phyloP scores from a whole-genome alignment of 2,113 vertebrate genomes.

The Sinocyclocheilus anshuiensis region DNA sequence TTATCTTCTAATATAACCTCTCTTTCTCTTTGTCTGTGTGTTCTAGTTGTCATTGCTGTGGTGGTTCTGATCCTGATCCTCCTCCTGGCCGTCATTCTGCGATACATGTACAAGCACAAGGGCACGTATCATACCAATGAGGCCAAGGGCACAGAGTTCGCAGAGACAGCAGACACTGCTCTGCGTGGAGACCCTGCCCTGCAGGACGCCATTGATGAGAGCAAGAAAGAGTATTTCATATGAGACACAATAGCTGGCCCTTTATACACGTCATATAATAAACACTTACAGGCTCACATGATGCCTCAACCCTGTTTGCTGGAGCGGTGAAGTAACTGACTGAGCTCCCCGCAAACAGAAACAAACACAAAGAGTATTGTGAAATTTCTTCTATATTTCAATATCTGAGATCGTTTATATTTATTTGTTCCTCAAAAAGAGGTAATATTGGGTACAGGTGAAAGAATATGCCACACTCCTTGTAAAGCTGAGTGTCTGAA shows the following conservation, averaged over 20 bases:
- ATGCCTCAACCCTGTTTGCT: conserved; percentile 15
- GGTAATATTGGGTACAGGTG: background rate
- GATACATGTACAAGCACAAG: conserved; percentile 84
- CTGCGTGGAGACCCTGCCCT: conserved; percentile 80
- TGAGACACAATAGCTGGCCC: conserved; percentile 63
- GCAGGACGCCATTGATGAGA: conserved; percentile 79
- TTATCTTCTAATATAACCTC: background rate
- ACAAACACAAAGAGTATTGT: background rate
- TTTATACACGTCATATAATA: conserved; percentile 1
- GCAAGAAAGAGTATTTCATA: conserved; percentile 90
- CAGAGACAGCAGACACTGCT: conserved; percentile 78
- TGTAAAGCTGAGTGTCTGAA: background rate
- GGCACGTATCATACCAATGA: conserved; percentile 89
- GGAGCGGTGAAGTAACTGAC: background rate
- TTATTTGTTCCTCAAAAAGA: background rate
- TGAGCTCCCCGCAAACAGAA: conserved; percentile 4
- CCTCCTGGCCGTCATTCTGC: conserved; percentile 75
- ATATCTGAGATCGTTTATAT: background rate
- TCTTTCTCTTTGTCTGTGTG: background rate
- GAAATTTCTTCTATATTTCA: background rate
- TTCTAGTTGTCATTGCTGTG: conserved; percentile 76
- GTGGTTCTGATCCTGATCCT: conserved; percentile 78
- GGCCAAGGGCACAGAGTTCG: conserved; percentile 86
- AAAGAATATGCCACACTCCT: background rate
- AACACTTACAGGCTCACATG: background rate